Evolutionary conservation across 2,888 invertebrate species (phyloP).

Genomic region (Cinara cedri): DNA sequence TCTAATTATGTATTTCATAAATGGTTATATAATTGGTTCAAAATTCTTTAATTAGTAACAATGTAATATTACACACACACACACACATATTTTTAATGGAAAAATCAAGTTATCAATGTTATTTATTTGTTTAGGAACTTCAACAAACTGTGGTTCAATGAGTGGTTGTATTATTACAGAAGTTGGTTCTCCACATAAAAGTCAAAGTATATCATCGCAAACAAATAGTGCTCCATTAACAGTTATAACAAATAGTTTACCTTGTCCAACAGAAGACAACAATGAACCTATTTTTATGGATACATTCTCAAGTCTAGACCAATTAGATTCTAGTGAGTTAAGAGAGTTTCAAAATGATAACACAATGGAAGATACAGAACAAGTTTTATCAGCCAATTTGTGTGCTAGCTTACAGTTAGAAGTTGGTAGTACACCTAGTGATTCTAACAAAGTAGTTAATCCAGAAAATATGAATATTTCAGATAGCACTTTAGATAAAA

Average conservation of each 20-base stretch:
- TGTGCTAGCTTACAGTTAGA: constrained; percentile 65
- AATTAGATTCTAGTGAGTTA: constrained; percentile 64
- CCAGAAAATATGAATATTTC: constrained; percentile 63
- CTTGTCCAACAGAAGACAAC: constrained; percentile 12
- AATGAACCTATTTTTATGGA: neutral
- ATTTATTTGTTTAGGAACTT: constrained; percentile 13
- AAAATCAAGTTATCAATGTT: too few species aligned
- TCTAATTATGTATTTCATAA: too few species aligned
- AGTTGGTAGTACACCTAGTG: constrained; percentile 61
- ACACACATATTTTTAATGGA: too few species aligned
- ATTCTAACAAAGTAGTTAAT: constrained; percentile 60
- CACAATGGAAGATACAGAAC: constrained; percentile 62
- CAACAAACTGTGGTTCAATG: constrained; percentile 33
- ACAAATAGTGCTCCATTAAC: constrained; percentile 8
- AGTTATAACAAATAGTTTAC: neutral
- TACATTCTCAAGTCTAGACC: constrained; percentile 61
- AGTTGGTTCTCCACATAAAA: neutral
- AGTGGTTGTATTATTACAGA: constrained; percentile 45
- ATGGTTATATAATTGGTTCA: too few species aligned
- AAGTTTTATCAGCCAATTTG: constrained; percentile 64
- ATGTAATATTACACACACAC: too few species aligned
- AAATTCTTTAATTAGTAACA: too few species aligned
- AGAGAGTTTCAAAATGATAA: constrained; percentile 60
- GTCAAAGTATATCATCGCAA: constrained; percentile 25
- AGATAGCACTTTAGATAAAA: constrained; percentile 68